Evolutionary conservation across 2,797 vertebrate genomes (phyloP), one percentile per base, ranked within the genome.

Genomic region (Glossophaga mutica): DNA sequence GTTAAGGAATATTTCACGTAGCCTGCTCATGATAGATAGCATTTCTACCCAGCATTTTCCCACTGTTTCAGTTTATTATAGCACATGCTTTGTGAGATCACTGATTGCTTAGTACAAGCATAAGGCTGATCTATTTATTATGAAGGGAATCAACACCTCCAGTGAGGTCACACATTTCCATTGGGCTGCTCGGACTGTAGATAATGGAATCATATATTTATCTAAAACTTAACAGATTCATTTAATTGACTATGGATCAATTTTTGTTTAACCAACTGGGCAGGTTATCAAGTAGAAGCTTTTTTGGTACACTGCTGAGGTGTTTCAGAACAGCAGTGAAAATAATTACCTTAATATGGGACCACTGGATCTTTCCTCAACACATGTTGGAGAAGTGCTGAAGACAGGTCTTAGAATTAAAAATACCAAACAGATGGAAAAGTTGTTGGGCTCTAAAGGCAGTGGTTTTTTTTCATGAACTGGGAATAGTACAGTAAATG

Each of bases 1-100:
- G 98, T 98, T 98, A 97, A 97, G 98, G 97, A 96, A 90, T 86
- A 97, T 98, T 97, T 98, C n/a, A 95, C 98, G 98, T 97, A 98
- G 98, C 50, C 65, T 87, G 97, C 98, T 99, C 98, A 5, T 98
- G 96, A 91, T 92, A 95, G 98, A 98, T 98, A 92, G 94, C 99
- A 97, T 99, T 99, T 99, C 97, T 98, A 99, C 99, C 98, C 98
- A 98, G 97, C 98, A 98, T 98, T 98, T 98, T 99, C 98, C 97
- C 98, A 99, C 99, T 99, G 98, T 99, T 99, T 98, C 97, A 98
- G 98, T 99, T 99, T 99, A 99, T 99, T 98, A 98, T 98, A 98
- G 98, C 98, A 98, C 98, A 98, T 86, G 98, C 98, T 98, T 99
- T 98, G 98, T 99, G 99, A 99, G 99, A 98, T 99, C 99, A 99